A percentile compares a stretch with the other conserved stretches of the same genome.
Evolutionary conservation across 2,113 vertebrate genomes (phyloP).

Genomic region (Herpailurus yagouaroundi): DNA sequence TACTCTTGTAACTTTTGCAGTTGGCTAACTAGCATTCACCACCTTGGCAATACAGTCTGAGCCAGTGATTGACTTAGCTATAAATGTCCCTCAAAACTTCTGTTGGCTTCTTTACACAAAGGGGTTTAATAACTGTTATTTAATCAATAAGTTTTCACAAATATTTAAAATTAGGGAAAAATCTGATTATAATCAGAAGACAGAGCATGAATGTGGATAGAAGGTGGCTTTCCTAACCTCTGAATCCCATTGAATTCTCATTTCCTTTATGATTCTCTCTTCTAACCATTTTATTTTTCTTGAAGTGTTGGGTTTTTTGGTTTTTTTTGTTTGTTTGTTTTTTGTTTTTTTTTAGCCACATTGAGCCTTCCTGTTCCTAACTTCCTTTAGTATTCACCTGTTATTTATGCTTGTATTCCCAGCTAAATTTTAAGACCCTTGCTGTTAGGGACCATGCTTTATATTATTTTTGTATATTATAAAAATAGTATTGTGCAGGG

Average conservation of each 20-base stretch:
- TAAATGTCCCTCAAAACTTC: neutral
- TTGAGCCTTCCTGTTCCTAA: neutral
- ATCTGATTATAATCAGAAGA: neutral
- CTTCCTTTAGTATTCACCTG: neutral
- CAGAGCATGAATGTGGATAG: neutral
- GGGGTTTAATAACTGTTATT: neutral
- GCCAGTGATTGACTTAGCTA: neutral
- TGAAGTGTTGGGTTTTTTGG: neutral
- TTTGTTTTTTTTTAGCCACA: neutral
- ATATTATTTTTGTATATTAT: neutral
- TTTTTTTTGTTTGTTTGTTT: neutral
- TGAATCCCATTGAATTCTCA: neutral
- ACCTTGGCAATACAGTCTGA: neutral
- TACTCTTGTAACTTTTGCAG: neutral
- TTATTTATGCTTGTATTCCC: constrained; percentile 24
- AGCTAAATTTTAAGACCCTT: neutral
- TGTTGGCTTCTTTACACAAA: neutral
- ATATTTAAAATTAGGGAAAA: neutral
- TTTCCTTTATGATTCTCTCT: neutral
- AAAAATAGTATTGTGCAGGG: neutral
- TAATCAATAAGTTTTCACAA: constrained; percentile 7
- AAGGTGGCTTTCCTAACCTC: neutral
- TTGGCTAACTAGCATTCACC: neutral
- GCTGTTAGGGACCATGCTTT: neutral
- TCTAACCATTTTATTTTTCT: constrained; percentile 45